Evolutionary conservation across 2,113 vertebrate species (phyloP), one percentile per base, ranked within the genome.

Genomic region (Ochotona curzoniae): DNA sequence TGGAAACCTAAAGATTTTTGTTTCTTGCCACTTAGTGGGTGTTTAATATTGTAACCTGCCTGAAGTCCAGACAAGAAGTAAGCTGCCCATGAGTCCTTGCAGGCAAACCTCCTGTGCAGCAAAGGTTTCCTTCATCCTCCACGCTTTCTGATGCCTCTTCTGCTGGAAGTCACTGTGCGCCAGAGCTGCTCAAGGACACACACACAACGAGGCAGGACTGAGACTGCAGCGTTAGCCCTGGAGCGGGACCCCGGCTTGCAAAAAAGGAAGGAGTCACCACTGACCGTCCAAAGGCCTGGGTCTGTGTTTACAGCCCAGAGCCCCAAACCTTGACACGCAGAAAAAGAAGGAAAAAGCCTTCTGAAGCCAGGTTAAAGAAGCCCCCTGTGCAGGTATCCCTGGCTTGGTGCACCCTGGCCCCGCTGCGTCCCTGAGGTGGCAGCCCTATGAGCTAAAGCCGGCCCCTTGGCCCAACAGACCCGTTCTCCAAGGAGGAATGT

Each of bases 1-100:
- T 8, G 28, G 67, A 90, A 93, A 67, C 32, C 28, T 76, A 63
- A 71, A 32, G 20, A 26, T 63, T 93, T 93, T 88, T 66, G 15
- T 35, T 26, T 76, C 73, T 30, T 30, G 32, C 17, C 87, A 18
- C 0, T 74, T 87, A 83, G 47, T 69, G 20, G 73, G 7, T 51
- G 15, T 73, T 95, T 74, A 44, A 47, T 60, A 84, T 66, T 12
- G 11, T 49, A 89, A 91, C 76, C 71, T 69, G 28, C 51, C 30
- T 92, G 51, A 25, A 26, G 74, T 82, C 71, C 26, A 61, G 76
- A 60, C 30, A 57, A 71, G 67, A 88, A 80, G 60, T 32, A 51
- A 64, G 61, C n/a, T 30, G 9, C n/a, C 8, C 20, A 4, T 13
- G 44, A 44, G 73, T 78, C 44, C 26, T 35, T 13, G n/a, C 28